Evolutionary conservation across 2,888 invertebrate genomes (phyloP).

Genomic region (Hecatera dysodea): DNA sequence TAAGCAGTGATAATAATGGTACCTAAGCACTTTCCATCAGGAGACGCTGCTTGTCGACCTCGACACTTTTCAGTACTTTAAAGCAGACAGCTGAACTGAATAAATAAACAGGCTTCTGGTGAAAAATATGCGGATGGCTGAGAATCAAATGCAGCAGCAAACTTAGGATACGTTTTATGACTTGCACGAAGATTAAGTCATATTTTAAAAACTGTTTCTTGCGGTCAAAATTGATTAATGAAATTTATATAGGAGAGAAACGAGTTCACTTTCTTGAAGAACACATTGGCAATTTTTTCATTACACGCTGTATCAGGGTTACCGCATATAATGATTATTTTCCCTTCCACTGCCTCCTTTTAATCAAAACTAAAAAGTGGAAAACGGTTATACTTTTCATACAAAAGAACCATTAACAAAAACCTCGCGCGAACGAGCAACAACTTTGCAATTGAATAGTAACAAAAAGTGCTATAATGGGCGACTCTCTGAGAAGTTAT

Average conservation of each 20-base stretch:
- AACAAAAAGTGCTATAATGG: conserved; percentile 59
- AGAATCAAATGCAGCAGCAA: background rate
- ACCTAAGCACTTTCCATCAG: background rate
- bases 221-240: too few species aligned
- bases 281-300: background rate
- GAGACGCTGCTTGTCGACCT: background rate
- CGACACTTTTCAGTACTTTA: background rate
- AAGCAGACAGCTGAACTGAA: background rate
- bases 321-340: background rate
- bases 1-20: background rate
- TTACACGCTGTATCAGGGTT: background rate
- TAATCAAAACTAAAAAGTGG: conserved; percentile 31
- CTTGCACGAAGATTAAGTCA: too few species aligned
- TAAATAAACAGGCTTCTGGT: background rate
- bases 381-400: conserved; percentile 21
- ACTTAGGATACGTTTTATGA: background rate
- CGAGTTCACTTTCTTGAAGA: too few species aligned
- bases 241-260: too few species aligned
- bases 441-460: conserved; percentile 61
- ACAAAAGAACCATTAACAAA: conserved; percentile 32
- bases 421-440: conserved; percentile 20
- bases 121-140: background rate
- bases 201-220: background rate
- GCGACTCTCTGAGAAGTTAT: conserved; percentile 57
- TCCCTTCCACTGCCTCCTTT: background rate